Percentiles rank a stretch among this genome's conserved stretches.
Evolutionary conservation across 2,113 vertebrate genomes (phyloP).

Genomic region (Dipodomys ordii): DNA sequence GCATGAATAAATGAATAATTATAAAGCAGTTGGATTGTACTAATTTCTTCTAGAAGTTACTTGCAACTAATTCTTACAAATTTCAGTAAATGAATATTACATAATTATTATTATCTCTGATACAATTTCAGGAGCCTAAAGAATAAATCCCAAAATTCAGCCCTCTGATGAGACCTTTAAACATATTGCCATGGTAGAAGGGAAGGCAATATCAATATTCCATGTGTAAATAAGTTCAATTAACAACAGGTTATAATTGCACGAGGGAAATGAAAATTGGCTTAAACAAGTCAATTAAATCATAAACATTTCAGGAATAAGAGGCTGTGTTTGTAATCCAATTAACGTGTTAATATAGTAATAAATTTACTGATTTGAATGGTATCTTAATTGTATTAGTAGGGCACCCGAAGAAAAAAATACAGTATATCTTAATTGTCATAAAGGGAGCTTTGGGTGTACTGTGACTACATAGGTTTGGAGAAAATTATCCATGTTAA

Average conservation of each 20-base stretch:
- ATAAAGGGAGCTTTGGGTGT: conserved; percentile 77
- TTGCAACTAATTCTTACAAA: conserved; percentile 26
- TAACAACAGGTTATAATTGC: conserved; percentile 85
- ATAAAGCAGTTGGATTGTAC: conserved; percentile 17
- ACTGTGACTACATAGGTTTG: conserved; percentile 78
- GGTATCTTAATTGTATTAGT: conserved; percentile 83
- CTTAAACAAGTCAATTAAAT: conserved; percentile 87
- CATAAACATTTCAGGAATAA: conserved; percentile 86
- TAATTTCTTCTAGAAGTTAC: conserved; percentile 51
- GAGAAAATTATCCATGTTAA: conserved; percentile 82
- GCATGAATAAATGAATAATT: conserved; percentile 56
- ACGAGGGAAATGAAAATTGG: conserved; percentile 83
- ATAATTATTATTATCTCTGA: conserved; percentile 46
- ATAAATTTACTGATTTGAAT: conserved; percentile 84
- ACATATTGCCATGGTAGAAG: conserved; percentile 56
- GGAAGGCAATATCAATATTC: conserved; percentile 72
- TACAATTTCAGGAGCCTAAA: conserved; percentile 38
- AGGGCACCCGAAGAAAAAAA: conserved; percentile 79
- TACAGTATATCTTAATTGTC: conserved; percentile 80
- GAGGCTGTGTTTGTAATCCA: conserved; percentile 84
- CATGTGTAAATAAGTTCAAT: conserved; percentile 85
- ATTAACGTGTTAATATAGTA: conserved; percentile 85
- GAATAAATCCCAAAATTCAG: conserved; percentile 35
- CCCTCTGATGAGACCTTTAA: conserved; percentile 55
- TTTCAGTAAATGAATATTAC: conserved; percentile 59